Percentiles rank a stretch among this genome's conserved stretches.
Conservation (phyloP, 2,113 vertebrate species). For the Oxygymnocypris stewartii region DNA sequence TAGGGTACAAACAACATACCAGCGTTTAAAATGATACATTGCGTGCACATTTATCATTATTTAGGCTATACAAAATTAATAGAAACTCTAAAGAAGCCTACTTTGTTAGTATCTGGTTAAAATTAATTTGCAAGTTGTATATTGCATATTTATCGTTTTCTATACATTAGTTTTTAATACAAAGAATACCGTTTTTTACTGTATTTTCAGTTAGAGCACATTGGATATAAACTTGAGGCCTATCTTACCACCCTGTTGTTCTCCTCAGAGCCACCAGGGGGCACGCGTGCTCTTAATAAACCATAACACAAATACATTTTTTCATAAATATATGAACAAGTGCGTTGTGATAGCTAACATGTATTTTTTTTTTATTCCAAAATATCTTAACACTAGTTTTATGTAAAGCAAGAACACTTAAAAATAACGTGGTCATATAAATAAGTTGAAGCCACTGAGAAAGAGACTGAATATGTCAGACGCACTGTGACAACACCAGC, state of each 20-base stretch:
- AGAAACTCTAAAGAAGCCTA: not conserved
- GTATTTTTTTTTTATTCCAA: no score
- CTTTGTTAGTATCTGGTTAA: not conserved
- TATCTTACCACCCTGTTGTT: constrained; percentile 30
- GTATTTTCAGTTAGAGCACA: not conserved
- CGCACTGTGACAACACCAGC: constrained; percentile 56
- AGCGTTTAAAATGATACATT: not conserved
- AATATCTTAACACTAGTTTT: not conserved
- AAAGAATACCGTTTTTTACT: not conserved
- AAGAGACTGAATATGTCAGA: not conserved
- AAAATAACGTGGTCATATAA: not conserved
- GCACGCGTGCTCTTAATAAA: not conserved
- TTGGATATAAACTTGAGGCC: constrained; percentile 9
- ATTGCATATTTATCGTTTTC: not conserved
- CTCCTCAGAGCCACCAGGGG: constrained; percentile 36
- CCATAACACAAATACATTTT: constrained; percentile 11
- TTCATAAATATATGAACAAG: not conserved
- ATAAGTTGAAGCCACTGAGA: not conserved
- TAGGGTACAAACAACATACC: not conserved
- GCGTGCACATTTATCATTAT: not conserved
- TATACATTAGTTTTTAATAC: not conserved
- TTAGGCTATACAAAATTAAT: no score
- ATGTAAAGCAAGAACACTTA: not conserved
- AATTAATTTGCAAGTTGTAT: not conserved
- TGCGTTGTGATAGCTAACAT: not conserved